These are phyloP conservation scores for Sphenodon punctatus DNA, from an alignment of 2,797 vertebrate genomes.

Conservation along the genomic window DNA sequence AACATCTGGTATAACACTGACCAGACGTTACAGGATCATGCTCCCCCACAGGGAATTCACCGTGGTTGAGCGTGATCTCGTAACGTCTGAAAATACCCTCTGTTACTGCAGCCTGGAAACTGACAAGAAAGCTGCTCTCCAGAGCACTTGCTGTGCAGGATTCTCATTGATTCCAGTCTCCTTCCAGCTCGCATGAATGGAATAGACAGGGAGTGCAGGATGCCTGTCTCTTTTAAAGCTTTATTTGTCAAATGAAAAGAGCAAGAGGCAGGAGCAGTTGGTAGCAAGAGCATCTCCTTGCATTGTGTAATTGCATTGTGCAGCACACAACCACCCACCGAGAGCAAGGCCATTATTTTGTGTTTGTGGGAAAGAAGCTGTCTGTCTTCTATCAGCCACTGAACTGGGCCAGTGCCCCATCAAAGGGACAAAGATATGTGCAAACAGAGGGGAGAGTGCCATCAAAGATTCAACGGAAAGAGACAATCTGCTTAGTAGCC, in stretches of 20 bases:
- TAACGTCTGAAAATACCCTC: too few species aligned
- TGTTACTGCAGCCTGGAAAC: too few species aligned
- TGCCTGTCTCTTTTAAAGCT: neutral
- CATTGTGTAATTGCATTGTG: neutral
- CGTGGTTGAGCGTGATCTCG: too few species aligned
- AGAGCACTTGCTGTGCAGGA: neutral
- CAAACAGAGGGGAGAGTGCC: neutral
- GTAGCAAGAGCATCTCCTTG: neutral
- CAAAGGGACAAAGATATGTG: neutral
- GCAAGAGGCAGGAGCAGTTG: neutral
- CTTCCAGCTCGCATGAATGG: neutral
- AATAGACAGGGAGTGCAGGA: neutral
- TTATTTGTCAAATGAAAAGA: neutral
- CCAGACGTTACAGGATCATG: too few species aligned
- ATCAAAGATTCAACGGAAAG: neutral
- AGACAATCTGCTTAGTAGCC: neutral
- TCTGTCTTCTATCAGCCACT: neutral
- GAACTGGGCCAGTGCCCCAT: neutral
- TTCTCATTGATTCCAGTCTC: rapidly evolving
- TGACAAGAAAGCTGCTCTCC: rapidly evolving
- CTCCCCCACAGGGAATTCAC: too few species aligned
- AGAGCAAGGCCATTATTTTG: neutral
- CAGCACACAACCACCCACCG: too few species aligned
- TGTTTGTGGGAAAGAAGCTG: neutral
- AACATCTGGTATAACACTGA: too few species aligned